Evolutionary conservation across 1,140 invertebrate genomes (phyloP), one percentile per base, ranked within the genome.

Genomic region (Cyclina sinensis): DNA sequence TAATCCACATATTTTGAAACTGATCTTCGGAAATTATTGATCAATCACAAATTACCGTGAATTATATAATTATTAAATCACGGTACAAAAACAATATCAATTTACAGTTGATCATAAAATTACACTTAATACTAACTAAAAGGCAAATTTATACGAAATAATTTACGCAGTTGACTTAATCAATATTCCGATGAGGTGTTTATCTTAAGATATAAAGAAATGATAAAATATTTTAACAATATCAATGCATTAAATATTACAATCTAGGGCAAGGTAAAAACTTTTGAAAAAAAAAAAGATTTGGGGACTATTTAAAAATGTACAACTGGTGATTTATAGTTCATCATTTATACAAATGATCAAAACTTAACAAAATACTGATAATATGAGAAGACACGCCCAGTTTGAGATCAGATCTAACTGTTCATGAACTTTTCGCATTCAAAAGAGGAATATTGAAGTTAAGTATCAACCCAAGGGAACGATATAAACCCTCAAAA

Each of bases 91-190:
- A 70, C 32, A 70, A 35, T 70, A 70, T 70, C 65, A 16, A 1
- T 70, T 70, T 70, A 70, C 65, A 70, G 3, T 70, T 37, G 65
- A 70, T 70, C 32, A 70, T 70, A 70, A 70, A 70, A 37, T 70
- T 70, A 70, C 65, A 70, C 32, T 70, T 70, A 37, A 70, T 70
- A 37, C 16, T 37, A 2, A 70, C 65, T 37, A 70, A 35, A 37
- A 7, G 65, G 35, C 65, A 70, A 21, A n/a, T 16, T 37, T 35
- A 70, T 70, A 70, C 27, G 65, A 70, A 70, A 5, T 70, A 70
- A 70, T 70, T 70, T 16, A 70, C 65, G 65, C 65, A 70, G 21
- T 37, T 37, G 35, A 70, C n/a, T 70, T 7, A 70, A 39, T 39
- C 32, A 70, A 70, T 70, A 62, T 62, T 24, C 18, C 1, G 2